phyloP scores from a whole-genome alignment of 2,888 invertebrate species.

The Gisinianus flammeolus region DNA sequence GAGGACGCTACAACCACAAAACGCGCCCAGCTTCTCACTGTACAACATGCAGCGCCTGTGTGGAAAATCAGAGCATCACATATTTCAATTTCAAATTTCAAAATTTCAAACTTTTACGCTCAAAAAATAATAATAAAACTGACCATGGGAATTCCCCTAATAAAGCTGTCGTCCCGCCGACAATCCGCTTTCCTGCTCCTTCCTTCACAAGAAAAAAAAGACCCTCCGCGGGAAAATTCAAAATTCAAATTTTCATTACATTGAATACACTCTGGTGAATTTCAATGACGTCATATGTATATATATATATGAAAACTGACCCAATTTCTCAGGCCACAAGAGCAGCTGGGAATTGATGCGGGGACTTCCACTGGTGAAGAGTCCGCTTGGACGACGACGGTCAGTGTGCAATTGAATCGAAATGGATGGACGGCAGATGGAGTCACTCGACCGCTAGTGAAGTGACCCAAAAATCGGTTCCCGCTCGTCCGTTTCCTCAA shows the following conservation, averaged over 20 bases:
- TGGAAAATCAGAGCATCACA: background rate
- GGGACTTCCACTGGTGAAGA: background rate
- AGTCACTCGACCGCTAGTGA: background rate
- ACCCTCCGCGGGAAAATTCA: too few relatives aligned
- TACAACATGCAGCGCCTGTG: constrained; percentile 7
- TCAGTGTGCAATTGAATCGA: constrained; percentile 14
- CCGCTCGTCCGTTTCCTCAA: background rate
- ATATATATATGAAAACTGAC: constrained; percentile 5
- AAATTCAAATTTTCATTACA: background rate
- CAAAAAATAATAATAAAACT: background rate
- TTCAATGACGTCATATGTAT: too few relatives aligned
- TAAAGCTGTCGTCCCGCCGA: constrained; percentile 45
- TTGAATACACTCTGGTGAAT: background rate
- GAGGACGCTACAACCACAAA: constrained; percentile 45
- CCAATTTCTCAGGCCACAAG: constrained; percentile 10
- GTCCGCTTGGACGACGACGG: background rate
- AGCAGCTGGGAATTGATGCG: background rate
- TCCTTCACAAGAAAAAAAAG: background rate
- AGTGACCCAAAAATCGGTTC: background rate
- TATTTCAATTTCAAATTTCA: background rate
- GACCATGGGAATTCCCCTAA: constrained; percentile 51
- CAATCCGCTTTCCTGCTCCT: constrained; percentile 34
- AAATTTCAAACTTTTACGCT: too few relatives aligned
- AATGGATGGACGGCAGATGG: background rate
- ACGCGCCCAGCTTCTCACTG: constrained; percentile 10